These are phyloP conservation scores for Epizoanthus ramosus DNA, from an alignment of 92 coral and sea anemone species.

Conservation along the genomic window DNA sequence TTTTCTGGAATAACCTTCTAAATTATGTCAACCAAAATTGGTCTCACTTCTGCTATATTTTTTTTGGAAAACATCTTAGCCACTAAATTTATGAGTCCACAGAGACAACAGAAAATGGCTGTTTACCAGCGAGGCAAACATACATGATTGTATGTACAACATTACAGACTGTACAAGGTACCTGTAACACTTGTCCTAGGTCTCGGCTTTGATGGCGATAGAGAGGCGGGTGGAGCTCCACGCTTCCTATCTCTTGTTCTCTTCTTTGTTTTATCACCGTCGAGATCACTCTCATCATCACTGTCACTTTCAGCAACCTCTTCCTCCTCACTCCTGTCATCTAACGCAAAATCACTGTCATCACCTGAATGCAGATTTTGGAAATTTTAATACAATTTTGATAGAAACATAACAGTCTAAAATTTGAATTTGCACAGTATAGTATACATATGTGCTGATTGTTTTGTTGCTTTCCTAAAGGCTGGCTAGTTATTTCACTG, in stretches of 20 bases:
- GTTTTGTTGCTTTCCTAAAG: too few relatives aligned
- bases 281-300: conserved; percentile 71
- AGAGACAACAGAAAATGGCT: too few relatives aligned
- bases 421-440: too few relatives aligned
- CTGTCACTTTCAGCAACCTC: conserved; percentile 48
- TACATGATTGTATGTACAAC: too few relatives aligned
- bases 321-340: conserved; percentile 69
- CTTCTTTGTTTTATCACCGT: conserved; percentile 46
- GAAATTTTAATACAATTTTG: not conserved
- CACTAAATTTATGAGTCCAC: too few relatives aligned
- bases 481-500: too few relatives aligned
- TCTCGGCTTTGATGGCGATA: conserved; percentile 63
- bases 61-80: too few relatives aligned
- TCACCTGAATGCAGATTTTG: conserved; percentile 5
- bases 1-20: too few relatives aligned
- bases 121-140: not conserved
- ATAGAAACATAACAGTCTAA: not conserved
- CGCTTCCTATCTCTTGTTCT: conserved; percentile 40
- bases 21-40: too few relatives aligned
- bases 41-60: too few relatives aligned
- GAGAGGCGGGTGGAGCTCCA: conserved; percentile 53
- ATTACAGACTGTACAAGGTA: not conserved
- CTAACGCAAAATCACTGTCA: conserved; percentile 78
- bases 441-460: too few relatives aligned
- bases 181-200: conserved; percentile 89